Percentiles rank a stretch among this genome's conserved stretches.
These are phyloP conservation scores for Aphelinus atriplicis DNA, from an alignment of 1,140 invertebrate species.

Conservation along the genomic window DNA sequence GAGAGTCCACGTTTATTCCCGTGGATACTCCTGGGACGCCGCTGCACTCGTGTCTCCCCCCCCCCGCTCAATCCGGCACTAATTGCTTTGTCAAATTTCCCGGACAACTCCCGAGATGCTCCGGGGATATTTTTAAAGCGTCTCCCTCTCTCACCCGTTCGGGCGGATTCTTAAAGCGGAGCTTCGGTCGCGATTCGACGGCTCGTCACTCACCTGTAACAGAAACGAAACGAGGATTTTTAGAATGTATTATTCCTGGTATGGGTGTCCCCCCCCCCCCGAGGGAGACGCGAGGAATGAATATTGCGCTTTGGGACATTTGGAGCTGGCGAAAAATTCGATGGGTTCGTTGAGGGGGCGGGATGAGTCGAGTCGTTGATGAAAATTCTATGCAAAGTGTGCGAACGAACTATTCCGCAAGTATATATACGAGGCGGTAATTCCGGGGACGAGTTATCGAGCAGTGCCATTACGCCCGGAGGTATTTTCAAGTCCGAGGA, in stretches of 20 bases:
- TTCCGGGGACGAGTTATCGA: background rate
- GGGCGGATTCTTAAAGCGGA: too few relatives aligned
- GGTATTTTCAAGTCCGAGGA: constrained; percentile 17
- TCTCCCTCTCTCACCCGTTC: too few relatives aligned
- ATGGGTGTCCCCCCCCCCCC: background rate
- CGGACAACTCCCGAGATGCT: too few relatives aligned
- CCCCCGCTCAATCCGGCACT: too few relatives aligned
- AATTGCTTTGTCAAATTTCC: too few relatives aligned
- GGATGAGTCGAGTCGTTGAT: background rate
- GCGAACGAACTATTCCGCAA: background rate
- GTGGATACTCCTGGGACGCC: too few relatives aligned
- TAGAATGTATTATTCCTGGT: background rate
- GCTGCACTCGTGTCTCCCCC: too few relatives aligned
- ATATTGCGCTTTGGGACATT: background rate
- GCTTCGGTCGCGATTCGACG: too few relatives aligned
- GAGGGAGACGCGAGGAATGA: background rate
- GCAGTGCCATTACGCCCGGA: background rate
- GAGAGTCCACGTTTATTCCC: too few relatives aligned
- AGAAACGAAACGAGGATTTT: constrained; percentile 12
- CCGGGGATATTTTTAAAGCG: too few relatives aligned
- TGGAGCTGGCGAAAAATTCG: background rate
- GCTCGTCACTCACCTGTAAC: constrained; percentile 28
- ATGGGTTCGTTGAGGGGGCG: background rate
- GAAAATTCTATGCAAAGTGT: constrained; percentile 36
- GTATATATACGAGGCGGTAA: background rate